These are phyloP conservation scores for Porites rus DNA, from an alignment of 92 coral and sea anemone genomes.

Conservation along the genomic window DNA sequence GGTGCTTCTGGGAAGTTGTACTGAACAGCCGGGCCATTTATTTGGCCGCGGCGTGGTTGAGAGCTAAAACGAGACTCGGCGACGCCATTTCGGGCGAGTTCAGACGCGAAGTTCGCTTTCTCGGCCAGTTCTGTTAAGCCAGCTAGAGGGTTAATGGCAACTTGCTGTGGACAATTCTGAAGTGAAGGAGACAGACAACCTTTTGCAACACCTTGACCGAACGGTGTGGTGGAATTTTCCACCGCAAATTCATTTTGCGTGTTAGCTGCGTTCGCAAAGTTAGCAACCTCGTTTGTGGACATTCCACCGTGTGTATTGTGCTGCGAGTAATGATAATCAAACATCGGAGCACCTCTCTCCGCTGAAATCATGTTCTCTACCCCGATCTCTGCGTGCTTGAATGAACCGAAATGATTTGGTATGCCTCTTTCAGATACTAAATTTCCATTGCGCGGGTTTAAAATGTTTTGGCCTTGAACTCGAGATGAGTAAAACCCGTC, in stretches of 20 bases:
- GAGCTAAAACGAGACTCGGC: constrained; percentile 89
- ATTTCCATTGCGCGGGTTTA: not conserved
- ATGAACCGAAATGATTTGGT: constrained; percentile 13
- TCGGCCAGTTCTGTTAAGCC: constrained; percentile 82
- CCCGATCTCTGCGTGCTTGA: constrained; percentile 20
- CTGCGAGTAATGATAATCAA: constrained; percentile 69
- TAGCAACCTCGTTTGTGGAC: constrained; percentile 71
- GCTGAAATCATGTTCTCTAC: constrained; percentile 19
- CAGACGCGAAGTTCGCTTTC: constrained; percentile 70
- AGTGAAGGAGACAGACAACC: constrained; percentile 39
- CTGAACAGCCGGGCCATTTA: constrained; percentile 57
- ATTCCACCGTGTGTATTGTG: constrained; percentile 77
- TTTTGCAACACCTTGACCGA: constrained; percentile 39
- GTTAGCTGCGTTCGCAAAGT: constrained; percentile 57
- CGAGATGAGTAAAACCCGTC: constrained; percentile 21
- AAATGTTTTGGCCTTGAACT: constrained; percentile 14
- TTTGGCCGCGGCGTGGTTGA: constrained; percentile 71
- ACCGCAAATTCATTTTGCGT: constrained; percentile 71
- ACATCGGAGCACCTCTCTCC: constrained; percentile 54
- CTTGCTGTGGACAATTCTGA: constrained; percentile 59
- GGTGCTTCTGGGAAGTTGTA: constrained; percentile 55
- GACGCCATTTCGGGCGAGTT: constrained; percentile 78
- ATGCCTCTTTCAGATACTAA: constrained; percentile 10
- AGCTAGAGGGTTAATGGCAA: constrained; percentile 70
- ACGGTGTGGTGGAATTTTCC: constrained; percentile 40